Percentiles rank a stretch among this genome's conserved stretches.
These are phyloP conservation scores for Dolichotis patagonum DNA, from an alignment of 2,113 vertebrate species.

Conservation along the genomic window DNA sequence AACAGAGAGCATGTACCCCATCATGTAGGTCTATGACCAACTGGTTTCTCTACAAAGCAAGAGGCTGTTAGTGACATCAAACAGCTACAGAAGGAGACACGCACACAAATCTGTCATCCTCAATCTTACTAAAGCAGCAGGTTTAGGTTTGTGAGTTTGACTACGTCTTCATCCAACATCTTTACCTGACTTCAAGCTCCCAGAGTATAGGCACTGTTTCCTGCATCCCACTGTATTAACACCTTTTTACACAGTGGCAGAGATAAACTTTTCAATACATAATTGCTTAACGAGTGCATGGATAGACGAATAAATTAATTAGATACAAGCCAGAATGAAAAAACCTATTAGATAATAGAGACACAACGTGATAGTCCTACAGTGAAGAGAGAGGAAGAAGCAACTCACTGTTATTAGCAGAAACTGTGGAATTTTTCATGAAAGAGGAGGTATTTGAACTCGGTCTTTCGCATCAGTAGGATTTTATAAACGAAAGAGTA, in stretches of 20 bases:
- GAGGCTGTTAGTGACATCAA: neutral
- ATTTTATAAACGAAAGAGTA: slow-evolving; percentile 39
- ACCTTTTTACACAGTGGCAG: neutral
- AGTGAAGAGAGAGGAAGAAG: neutral
- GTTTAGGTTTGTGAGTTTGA: neutral
- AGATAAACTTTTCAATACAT: neutral
- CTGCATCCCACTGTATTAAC: neutral
- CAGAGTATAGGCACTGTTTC: neutral
- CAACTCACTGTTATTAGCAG: neutral
- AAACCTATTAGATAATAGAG: neutral
- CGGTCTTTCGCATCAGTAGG: neutral
- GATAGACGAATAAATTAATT: neutral
- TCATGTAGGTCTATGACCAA: neutral
- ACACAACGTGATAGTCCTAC: neutral
- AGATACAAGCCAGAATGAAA: neutral
- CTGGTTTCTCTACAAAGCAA: neutral
- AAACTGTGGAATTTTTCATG: neutral
- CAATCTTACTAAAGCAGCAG: neutral
- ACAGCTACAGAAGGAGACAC: neutral
- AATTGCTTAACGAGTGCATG: neutral
- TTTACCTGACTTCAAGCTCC: neutral
- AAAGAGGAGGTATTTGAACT: slow-evolving; percentile 52
- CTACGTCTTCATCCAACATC: neutral
- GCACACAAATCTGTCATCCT: neutral
- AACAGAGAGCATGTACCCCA: neutral